Evolutionary conservation across 1,140 invertebrate species (phyloP).

Genomic region (Trigoniulus corallinus): DNA sequence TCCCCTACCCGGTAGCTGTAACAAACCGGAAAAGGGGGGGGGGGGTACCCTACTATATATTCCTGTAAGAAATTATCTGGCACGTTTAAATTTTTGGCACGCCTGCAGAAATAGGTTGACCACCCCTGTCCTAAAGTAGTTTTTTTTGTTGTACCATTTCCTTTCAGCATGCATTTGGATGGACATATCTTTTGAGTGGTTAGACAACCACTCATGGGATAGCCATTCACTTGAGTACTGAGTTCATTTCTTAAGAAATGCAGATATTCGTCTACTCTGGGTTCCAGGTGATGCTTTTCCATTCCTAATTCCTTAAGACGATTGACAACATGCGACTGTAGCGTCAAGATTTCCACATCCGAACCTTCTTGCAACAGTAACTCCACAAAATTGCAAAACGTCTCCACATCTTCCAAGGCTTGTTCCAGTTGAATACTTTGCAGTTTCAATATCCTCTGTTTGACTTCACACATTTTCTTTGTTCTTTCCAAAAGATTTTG

Average conservation of each 20-base stretch:
- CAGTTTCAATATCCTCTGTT: slow-evolving; percentile 10
- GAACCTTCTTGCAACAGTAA: slow-evolving; percentile 43
- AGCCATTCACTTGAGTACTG: slow-evolving; percentile 16
- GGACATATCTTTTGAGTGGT: no score
- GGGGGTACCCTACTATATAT: no score
- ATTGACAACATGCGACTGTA: slow-evolving; percentile 5
- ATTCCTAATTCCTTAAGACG: slow-evolving; percentile 12
- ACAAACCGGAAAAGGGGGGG: no score
- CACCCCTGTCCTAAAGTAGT: no score
- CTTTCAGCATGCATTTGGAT: no score
- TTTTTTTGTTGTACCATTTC: no score
- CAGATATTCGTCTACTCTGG: neutral
- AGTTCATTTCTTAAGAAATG: slow-evolving; percentile 10
- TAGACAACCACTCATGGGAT: slow-evolving; percentile 18
- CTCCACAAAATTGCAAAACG: slow-evolving; percentile 40
- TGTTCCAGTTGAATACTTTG: slow-evolving; percentile 14
- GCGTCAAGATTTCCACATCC: slow-evolving; percentile 24
- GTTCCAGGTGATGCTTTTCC: neutral
- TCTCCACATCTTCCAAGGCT: slow-evolving; percentile 11
- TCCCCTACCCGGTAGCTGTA: no score
- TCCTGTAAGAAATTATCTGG: no score
- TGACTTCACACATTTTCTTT: slow-evolving; percentile 22
- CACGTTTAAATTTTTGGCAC: no score
- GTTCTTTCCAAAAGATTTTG: slow-evolving; percentile 32
- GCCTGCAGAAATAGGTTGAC: no score